Evolutionary conservation across 2,113 vertebrate species (phyloP).

Genomic region (Pogona vitticeps): DNA sequence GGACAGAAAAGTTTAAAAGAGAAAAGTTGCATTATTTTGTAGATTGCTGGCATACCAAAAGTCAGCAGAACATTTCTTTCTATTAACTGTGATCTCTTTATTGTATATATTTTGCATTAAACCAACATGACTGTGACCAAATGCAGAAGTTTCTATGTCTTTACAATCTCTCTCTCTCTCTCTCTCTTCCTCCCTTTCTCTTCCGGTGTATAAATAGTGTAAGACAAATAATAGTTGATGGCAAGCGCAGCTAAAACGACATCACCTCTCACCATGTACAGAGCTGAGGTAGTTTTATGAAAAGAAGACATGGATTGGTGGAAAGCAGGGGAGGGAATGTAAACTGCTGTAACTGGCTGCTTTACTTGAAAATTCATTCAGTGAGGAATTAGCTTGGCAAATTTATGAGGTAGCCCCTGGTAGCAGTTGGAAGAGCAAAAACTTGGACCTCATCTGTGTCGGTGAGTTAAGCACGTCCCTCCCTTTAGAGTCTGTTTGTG

Average conservation of each 20-base stretch:
- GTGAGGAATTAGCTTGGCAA: conserved; percentile 10
- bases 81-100: neutral
- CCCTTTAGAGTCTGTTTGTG: neutral
- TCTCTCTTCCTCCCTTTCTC: neutral
- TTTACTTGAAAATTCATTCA: conserved; percentile 17
- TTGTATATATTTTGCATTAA: conserved; percentile 10
- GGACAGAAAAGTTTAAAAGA: neutral
- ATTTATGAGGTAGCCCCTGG: neutral
- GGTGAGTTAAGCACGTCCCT: neutral
- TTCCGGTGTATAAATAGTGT: neutral
- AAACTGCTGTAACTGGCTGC: conserved; percentile 17
- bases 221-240: conserved; percentile 25
- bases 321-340: neutral
- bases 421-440: conserved; percentile 7
- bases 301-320: conserved; percentile 31
- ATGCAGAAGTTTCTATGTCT: neutral
- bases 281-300: neutral
- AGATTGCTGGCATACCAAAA: neutral
- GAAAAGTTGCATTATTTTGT: neutral
- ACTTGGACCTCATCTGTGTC: neutral
- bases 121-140: neutral
- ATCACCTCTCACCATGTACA: conserved; percentile 15
- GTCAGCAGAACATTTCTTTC: conserved; percentile 14
- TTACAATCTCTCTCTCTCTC: neutral
- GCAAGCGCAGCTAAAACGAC: conserved; percentile 35